A percentile compares a stretch with the other conserved stretches of the same genome.
phyloP scores from a whole-genome alignment of 2,888 invertebrate species.

The Hololepta plana region DNA sequence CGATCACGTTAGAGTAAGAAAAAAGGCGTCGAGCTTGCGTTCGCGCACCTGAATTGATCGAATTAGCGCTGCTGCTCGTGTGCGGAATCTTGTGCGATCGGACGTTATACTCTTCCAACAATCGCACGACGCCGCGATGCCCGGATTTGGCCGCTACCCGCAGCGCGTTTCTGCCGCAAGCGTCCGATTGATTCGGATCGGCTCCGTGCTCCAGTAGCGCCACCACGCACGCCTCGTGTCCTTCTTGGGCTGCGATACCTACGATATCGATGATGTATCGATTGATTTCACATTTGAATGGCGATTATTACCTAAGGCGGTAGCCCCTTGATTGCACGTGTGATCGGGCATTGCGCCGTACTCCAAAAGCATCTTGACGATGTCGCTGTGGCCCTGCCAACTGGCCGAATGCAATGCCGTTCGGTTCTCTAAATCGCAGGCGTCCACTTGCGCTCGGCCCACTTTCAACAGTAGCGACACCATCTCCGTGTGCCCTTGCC shows the following conservation, averaged over 20 bases:
- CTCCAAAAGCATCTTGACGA: slow-evolving; percentile 62
- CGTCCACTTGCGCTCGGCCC: slow-evolving; percentile 76
- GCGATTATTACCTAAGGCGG: slow-evolving; percentile 74
- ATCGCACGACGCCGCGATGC: slow-evolving; percentile 65
- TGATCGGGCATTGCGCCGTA: slow-evolving; percentile 74
- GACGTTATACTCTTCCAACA: slow-evolving; percentile 48
- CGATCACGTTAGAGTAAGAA: background rate
- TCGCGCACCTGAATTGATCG: slow-evolving; percentile 23
- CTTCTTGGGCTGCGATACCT: slow-evolving; percentile 93
- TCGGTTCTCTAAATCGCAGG: slow-evolving; percentile 69
- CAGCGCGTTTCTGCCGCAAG: slow-evolving; percentile 71
- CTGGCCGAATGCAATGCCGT: slow-evolving; percentile 89
- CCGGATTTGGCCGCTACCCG: slow-evolving; percentile 85
- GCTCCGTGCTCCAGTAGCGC: slow-evolving; percentile 68
- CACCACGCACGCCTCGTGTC: slow-evolving; percentile 81
- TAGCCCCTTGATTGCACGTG: slow-evolving; percentile 89
- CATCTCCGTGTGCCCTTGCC: slow-evolving; percentile 92
- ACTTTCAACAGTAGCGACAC: slow-evolving; percentile 59
- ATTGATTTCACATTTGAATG: too few species aligned
- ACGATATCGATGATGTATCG: too few species aligned
- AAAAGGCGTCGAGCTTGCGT: background rate
- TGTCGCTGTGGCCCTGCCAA: slow-evolving; percentile 84
- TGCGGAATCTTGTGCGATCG: slow-evolving; percentile 21
- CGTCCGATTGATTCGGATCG: slow-evolving; percentile 69
- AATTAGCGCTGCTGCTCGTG: slow-evolving; percentile 25